Evolutionary conservation across 2,113 vertebrate species (phyloP).

Genomic region (Spea bombifrons): DNA sequence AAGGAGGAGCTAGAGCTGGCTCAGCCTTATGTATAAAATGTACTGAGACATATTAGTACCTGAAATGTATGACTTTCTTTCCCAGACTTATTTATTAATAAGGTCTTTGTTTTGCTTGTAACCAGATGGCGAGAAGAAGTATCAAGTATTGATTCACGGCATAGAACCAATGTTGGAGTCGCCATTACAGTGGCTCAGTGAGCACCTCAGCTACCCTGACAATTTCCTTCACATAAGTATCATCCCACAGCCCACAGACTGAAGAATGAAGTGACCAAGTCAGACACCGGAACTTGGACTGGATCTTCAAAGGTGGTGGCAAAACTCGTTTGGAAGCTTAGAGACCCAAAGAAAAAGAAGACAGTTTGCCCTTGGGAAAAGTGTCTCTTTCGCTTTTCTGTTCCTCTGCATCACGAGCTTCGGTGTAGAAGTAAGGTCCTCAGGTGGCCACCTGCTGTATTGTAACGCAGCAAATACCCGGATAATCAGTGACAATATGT

Average conservation of each 20-base stretch:
- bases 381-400: conserved; percentile 6
- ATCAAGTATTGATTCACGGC: conserved; percentile 93
- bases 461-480: conserved; percentile 59
- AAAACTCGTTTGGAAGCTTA: conserved; percentile 48
- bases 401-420: conserved; percentile 62
- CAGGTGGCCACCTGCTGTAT: conserved; percentile 64
- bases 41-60: too few relatives aligned
- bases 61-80: too few relatives aligned
- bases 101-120: conserved; percentile 61
- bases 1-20: too few relatives aligned
- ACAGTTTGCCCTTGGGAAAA: not conserved
- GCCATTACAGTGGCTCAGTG: conserved; percentile 95
- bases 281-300: conserved; percentile 50
- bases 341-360: conserved; percentile 20
- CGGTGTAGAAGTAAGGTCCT: conserved; percentile 63
- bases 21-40: too few relatives aligned
- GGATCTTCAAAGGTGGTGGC: conserved; percentile 59
- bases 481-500: conserved; percentile 65
- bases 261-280: conserved; percentile 55
- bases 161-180: conserved; percentile 97
- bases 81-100: conserved; percentile 15
- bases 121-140: conserved; percentile 85
- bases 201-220: conserved; percentile 97
- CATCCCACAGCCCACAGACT: conserved; percentile 82
- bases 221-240: conserved; percentile 97